phyloP scores from a whole-genome alignment of 2,113 vertebrate species.

The Sclerurus mexicanus region DNA sequence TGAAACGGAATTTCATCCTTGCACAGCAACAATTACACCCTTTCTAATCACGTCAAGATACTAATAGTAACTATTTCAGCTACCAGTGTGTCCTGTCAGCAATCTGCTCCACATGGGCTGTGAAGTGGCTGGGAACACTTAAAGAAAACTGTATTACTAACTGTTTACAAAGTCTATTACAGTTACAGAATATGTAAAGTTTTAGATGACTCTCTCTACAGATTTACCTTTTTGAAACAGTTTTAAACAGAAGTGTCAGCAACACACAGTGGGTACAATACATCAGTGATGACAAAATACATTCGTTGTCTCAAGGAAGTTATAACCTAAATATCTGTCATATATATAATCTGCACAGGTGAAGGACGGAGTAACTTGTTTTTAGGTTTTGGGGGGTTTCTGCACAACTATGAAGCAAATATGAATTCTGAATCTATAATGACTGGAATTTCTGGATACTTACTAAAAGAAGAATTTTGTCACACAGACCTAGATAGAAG shows the following conservation, averaged over 20 bases:
- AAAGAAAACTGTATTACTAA: not conserved
- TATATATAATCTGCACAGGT: not conserved
- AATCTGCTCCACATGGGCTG: not conserved
- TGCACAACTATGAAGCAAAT: not conserved
- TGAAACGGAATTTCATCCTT: not conserved
- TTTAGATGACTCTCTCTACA: not conserved
- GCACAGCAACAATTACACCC: not conserved
- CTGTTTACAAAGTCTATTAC: not conserved
- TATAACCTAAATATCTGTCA: not conserved
- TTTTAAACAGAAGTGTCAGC: not conserved
- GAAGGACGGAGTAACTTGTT: not conserved
- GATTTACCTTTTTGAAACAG: not conserved
- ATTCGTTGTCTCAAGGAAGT: not conserved
- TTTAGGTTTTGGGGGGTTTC: rapidly evolving
- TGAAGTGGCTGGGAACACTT: not conserved
- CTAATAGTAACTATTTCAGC: slow-evolving; percentile 35
- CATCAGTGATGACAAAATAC: not conserved
- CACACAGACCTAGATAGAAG: not conserved
- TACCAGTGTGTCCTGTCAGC: not conserved
- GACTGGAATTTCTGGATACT: not conserved
- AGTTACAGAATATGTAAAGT: not conserved
- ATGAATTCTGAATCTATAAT: not conserved
- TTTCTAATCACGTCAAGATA: not conserved
- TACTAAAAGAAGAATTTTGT: not conserved
- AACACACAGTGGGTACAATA: not conserved